phyloP scores from a whole-genome alignment of 2,888 invertebrate species.

The Oscheius sp. region DNA sequence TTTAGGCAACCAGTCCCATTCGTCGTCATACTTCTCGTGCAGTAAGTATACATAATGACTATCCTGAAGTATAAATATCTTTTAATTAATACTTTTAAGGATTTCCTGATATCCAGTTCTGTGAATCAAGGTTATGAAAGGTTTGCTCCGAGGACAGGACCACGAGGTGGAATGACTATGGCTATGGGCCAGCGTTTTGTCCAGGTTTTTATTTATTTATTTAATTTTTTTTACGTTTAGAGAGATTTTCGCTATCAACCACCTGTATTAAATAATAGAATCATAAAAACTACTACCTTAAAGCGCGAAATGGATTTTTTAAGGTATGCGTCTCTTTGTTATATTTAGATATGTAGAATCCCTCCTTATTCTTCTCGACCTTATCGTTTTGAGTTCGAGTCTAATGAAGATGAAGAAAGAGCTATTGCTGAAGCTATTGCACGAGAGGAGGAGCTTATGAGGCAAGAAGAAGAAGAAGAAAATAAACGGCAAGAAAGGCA shows the following conservation, averaged over 20 bases:
- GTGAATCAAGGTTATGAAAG: neutral
- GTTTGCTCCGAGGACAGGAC: constrained; percentile 13
- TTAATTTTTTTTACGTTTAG: no score
- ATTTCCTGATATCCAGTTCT: no score
- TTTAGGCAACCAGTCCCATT: no score
- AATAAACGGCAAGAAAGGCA: constrained; percentile 16
- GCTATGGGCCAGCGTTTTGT: constrained; percentile 35
- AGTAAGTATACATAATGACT: no score
- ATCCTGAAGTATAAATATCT: no score
- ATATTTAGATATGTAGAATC: neutral
- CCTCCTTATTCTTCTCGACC: constrained; percentile 30
- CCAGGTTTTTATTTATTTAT: neutral
- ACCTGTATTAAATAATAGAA: neutral
- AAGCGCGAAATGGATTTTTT: neutral
- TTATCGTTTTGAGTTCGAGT: constrained; percentile 51
- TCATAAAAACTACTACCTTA: neutral
- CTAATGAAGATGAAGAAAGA: constrained; percentile 59
- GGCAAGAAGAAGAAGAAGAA: constrained; percentile 33
- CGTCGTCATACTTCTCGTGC: no score
- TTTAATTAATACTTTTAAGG: no score
- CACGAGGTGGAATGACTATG: constrained; percentile 40
- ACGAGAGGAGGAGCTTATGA: constrained; percentile 37
- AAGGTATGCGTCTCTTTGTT: neutral
- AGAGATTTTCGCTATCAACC: neutral
- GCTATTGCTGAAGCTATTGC: constrained; percentile 59